Evolutionary conservation across 2,113 vertebrate species (phyloP), one percentile per base, ranked within the genome.

Genomic region (Anolis carolinensis): DNA sequence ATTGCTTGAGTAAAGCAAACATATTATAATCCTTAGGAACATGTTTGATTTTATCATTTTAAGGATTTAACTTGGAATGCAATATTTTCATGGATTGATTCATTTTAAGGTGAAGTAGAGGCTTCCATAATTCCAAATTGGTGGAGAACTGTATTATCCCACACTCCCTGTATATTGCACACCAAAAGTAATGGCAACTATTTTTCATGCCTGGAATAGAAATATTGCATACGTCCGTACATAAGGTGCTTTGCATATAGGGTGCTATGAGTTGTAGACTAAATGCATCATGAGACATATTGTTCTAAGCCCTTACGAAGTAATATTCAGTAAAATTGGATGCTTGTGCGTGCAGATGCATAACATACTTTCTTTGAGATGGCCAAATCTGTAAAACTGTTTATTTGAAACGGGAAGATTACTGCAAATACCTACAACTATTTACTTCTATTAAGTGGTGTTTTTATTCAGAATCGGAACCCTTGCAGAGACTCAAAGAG

Each of bases 21-120:
- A 89, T 81, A 86, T 90, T 82, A 82, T 90, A 86, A 84, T 85
- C 78, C 90, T 93, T 44, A 44, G 39, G 36, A 39, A 59, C 74
- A 30, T 32, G 87, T 13, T 86, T 90, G 82, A 86, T 67, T 90
- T 88, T 75, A 78, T 52, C 36, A 0, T 87, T 94, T 90, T 68
- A 50, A 79, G 8, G 80, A 90, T 82, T 52, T 16, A 32, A 25
- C 21, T 52, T 55, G 8, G 11, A 6, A 23, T 52, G 25, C 21
- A 83, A 21, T 21, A 39, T 32, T 30, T 82, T 21, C 25, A 59
- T 10, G 14, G 7, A 27, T 11, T 50, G 4, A 55, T 52, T 59
- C 13, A 30, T 73, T 83, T 83, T 27, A 73, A 39, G 13, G 55
- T 39, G n/a, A 72, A 8, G 11, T 72, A 82, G 7, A 0, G 0